A percentile compares a stretch with the other conserved stretches of the same genome.
Evolutionary conservation across 2,888 invertebrate genomes (phyloP).

Genomic region (Brachyopa scutellaris): DNA sequence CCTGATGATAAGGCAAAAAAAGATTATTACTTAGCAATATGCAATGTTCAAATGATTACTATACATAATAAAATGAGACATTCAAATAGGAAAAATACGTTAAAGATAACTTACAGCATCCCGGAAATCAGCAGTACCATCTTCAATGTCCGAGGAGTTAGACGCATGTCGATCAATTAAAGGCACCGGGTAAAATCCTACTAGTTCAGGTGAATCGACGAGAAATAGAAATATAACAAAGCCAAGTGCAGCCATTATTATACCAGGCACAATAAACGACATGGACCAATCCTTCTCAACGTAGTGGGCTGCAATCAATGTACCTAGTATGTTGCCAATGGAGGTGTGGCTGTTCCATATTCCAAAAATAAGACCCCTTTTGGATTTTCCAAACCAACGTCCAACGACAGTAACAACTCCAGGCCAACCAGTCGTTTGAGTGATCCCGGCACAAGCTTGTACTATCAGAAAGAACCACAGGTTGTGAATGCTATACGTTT

Average conservation of each 20-base stretch:
- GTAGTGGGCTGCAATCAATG: slow-evolving; percentile 93
- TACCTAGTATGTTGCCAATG: slow-evolving; percentile 95
- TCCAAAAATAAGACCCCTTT: slow-evolving; percentile 95
- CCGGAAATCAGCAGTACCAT: slow-evolving; percentile 72
- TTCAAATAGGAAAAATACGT: not conserved
- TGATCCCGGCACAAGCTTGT: slow-evolving; percentile 93
- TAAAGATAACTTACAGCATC: slow-evolving; percentile 81
- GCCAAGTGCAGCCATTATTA: slow-evolving; percentile 88
- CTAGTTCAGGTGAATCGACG: slow-evolving; percentile 90
- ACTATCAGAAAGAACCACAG: slow-evolving; percentile 91
- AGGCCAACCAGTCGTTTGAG: slow-evolving; percentile 97
- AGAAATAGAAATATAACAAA: slow-evolving; percentile 91
- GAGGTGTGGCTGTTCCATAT: slow-evolving; percentile 99
- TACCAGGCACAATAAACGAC: slow-evolving; percentile 95
- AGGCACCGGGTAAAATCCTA: slow-evolving; percentile 82
- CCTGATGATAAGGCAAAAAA: slow-evolving; percentile 58
- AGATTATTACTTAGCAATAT: slow-evolving; percentile 8
- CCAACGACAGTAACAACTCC: slow-evolving; percentile 95
- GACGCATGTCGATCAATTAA: slow-evolving; percentile 72
- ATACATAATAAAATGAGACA: not conserved
- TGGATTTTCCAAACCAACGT: slow-evolving; percentile 98
- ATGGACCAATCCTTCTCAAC: slow-evolving; percentile 94
- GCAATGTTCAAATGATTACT: slow-evolving; percentile 3
- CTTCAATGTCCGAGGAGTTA: slow-evolving; percentile 81
- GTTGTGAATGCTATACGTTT: slow-evolving; percentile 90